Conservation (phyloP, 2,888 invertebrate species). For the Poecilobothrus nobilitatus region DNA sequence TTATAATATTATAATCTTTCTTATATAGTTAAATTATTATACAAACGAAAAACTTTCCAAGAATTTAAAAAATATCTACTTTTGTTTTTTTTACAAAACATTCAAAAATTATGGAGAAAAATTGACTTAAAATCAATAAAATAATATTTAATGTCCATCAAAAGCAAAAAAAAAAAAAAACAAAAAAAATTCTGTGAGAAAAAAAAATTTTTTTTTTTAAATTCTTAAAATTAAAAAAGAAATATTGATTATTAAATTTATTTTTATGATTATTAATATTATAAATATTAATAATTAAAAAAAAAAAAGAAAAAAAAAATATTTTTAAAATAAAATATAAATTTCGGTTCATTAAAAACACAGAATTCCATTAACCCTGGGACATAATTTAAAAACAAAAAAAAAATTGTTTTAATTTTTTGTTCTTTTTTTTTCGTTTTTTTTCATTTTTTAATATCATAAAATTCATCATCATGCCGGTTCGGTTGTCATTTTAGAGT, state of each 20-base stretch:
- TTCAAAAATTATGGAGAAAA: no score
- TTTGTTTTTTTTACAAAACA: no score
- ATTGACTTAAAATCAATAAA: no score
- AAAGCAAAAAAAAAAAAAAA: no score
- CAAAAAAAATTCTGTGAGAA: no score
- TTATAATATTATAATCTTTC: no score
- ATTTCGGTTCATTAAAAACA: slow-evolving; percentile 6
- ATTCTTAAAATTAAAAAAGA: background rate
- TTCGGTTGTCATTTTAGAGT: background rate
- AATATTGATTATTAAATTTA: slow-evolving; percentile 6
- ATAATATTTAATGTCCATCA: no score
- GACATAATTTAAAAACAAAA: background rate
- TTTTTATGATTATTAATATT: slow-evolving; percentile 6
- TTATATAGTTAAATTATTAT: no score
- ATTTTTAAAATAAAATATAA: background rate
- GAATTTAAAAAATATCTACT: no score
- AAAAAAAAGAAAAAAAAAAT: background rate
- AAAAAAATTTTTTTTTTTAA: no score
- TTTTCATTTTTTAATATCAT: background rate
- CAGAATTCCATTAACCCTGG: background rate
- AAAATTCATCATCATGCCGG: slow-evolving; percentile 4
- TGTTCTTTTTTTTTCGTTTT: background rate
- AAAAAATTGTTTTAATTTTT: background rate
- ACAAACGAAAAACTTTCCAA: no score
- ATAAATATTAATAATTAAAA: slow-evolving; percentile 4